Base-by-base conservation (phyloP, 2,888 invertebrate species). In the Dicyrtoma fusca region DNA sequence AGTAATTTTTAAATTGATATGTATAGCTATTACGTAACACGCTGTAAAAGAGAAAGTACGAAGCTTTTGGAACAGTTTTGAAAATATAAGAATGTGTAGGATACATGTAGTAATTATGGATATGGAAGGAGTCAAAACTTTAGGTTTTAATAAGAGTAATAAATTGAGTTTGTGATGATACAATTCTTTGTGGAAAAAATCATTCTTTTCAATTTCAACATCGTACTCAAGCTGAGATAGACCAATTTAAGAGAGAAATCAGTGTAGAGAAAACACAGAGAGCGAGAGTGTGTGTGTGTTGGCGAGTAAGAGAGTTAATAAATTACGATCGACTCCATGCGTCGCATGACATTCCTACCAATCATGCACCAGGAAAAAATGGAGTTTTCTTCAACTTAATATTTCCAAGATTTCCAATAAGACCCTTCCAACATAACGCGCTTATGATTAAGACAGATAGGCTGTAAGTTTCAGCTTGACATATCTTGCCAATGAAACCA, bases 371-470 rank as follows among this genome's bases (percentile, higher is more conserved):
- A 49, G 47, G 25, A 64, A 64, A 49, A 64, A 64, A 64, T 64
- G 17, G 64, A 45, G n/a, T 47, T 26, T 19, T 49, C 49, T 45
- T 47, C 64, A 19, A 64, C 45, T 64, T 64, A 64, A 64, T 64
- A 64, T 64, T 64, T 49, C 49, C 11, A 64, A 64, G 49, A 26
- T 25, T 63, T 44, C 45, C 44, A 45, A 63, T 63, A 63, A 44
- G 53, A 17, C 17, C 53, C 53, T 53, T 21, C n/a, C 53, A 63
- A 45, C 21, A 13, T 64, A 64, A 64, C 64, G n/a, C 45, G 64
- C 13, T 47, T 64, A 49, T 64, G 64, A 64, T 64, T 45, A 64
- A 64, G 64, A 64, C 25, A 64, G 49, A 64, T 64, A 47, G 64
- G 64, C 25, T 49, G 25, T 49, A 45, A 25, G 64, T 25, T 23